Percentiles rank a stretch among this genome's conserved stretches.
Conservation (phyloP, 2,113 vertebrate genomes). For the Oreocharis arfaki region DNA sequence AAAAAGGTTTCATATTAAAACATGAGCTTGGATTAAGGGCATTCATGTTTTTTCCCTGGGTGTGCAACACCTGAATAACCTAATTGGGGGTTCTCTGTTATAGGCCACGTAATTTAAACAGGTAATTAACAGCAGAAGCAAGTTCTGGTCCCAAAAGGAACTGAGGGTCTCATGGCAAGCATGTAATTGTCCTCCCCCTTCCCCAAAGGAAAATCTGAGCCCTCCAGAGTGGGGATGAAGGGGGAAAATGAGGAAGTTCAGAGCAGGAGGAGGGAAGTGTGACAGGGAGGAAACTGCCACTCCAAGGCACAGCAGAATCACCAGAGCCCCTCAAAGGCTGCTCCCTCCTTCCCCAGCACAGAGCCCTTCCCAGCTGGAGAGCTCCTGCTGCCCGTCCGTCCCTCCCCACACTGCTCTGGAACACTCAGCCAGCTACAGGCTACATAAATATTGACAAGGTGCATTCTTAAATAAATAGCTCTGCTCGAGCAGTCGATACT, state of each 20-base stretch:
- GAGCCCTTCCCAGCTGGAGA: neutral
- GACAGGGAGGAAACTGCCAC: neutral
- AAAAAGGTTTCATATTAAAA: neutral
- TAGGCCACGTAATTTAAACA: fast-evolving
- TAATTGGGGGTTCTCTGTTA: neutral
- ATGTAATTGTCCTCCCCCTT: neutral
- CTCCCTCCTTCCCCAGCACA: neutral
- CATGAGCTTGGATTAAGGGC: neutral
- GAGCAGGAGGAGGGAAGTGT: neutral
- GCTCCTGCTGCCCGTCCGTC: neutral
- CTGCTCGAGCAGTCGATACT: neutral
- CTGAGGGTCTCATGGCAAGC: neutral
- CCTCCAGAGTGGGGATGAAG: fast-evolving
- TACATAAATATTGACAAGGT: neutral
- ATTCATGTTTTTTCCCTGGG: neutral
- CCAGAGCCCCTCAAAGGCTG: neutral
- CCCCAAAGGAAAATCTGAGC: neutral
- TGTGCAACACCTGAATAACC: neutral
- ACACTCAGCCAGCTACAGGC: neutral
- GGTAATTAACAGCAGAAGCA: neutral
- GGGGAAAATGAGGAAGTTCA: neutral
- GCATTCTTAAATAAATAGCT: neutral
- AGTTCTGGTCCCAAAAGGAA: neutral
- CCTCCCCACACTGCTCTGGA: neutral
- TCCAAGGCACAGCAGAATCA: neutral